Evolutionary conservation across 2,888 invertebrate species (phyloP).

Genomic region (Allolobophora icterica): DNA sequence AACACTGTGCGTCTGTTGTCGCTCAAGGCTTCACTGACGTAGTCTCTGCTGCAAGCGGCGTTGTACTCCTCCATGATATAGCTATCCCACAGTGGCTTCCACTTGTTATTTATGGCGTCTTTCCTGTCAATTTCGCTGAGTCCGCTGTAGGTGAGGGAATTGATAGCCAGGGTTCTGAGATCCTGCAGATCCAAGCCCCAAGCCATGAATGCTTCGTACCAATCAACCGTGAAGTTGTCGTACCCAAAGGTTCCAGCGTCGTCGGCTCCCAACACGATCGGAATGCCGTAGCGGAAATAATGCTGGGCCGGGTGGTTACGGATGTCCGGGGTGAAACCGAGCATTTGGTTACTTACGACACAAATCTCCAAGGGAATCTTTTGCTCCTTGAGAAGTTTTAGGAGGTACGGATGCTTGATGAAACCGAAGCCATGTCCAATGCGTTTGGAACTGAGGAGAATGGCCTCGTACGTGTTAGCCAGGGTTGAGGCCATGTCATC

Average conservation of each 20-base stretch:
- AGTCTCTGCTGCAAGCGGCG: constrained; percentile 42
- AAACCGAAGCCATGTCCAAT: constrained; percentile 51
- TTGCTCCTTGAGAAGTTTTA: constrained; percentile 38
- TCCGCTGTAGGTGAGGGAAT: constrained; percentile 49
- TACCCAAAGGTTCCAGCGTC: constrained; percentile 53
- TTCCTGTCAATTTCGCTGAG: constrained; percentile 43
- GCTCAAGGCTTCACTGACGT: not conserved
- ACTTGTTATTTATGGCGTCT: constrained; percentile 47
- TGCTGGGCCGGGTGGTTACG: constrained; percentile 49
- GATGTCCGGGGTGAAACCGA: constrained; percentile 51
- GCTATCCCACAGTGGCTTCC: constrained; percentile 46
- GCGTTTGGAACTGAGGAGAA: constrained; percentile 48
- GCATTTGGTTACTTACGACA: constrained; percentile 50
- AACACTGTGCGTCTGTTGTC: constrained; percentile 26
- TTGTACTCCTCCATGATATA: constrained; percentile 44
- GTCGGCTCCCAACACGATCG: constrained; percentile 51
- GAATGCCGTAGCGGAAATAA: constrained; percentile 47
- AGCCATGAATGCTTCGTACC: constrained; percentile 50
- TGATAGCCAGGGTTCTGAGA: constrained; percentile 48
- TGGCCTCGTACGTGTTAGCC: constrained; percentile 50
- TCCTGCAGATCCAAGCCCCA: constrained; percentile 51
- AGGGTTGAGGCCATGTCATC: constrained; percentile 47
- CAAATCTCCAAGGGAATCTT: constrained; percentile 48
- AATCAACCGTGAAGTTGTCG: constrained; percentile 51
- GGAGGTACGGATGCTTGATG: constrained; percentile 49